Percentiles rank a stretch among this genome's conserved stretches.
phyloP scores from a whole-genome alignment of 2,888 invertebrate species.

The Lasioglossum pauxillum region DNA sequence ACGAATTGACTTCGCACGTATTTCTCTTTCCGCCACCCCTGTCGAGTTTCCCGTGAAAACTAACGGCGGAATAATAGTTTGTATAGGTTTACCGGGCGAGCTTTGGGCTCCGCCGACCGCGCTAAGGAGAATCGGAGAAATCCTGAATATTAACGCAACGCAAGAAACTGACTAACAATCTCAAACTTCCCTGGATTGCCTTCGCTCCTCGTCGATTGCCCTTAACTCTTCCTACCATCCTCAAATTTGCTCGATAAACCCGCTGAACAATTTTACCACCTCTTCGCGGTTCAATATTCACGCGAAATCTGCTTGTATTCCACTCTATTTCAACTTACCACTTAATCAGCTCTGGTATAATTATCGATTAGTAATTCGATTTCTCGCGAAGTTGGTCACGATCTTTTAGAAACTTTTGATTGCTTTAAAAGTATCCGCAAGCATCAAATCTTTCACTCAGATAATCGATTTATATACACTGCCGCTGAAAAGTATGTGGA shows the following conservation, averaged over 20 bases:
- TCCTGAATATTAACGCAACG: neutral
- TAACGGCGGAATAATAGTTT: constrained; percentile 3
- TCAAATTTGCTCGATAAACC: neutral
- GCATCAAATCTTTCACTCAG: neutral
- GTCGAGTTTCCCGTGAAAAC: neutral
- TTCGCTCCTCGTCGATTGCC: neutral
- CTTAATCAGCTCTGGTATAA: neutral
- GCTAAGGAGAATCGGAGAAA: constrained; percentile 4
- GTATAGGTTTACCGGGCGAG: constrained; percentile 6
- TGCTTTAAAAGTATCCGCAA: neutral
- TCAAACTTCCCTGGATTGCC: neutral
- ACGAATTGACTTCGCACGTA: constrained; percentile 10
- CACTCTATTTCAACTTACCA: neutral
- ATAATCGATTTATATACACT: neutral
- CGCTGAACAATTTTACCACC: neutral
- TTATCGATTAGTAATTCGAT: neutral
- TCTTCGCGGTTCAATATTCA: neutral
- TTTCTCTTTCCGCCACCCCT: constrained; percentile 8
- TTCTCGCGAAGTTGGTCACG: neutral
- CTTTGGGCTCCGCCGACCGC: neutral
- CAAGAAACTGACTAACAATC: neutral
- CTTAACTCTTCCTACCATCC: neutral
- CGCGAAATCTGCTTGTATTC: neutral
- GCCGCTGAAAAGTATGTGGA: too few species aligned
- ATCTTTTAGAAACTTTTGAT: neutral